Conservation (phyloP, 1,140 invertebrate genomes). For the Bombus impatiens region DNA sequence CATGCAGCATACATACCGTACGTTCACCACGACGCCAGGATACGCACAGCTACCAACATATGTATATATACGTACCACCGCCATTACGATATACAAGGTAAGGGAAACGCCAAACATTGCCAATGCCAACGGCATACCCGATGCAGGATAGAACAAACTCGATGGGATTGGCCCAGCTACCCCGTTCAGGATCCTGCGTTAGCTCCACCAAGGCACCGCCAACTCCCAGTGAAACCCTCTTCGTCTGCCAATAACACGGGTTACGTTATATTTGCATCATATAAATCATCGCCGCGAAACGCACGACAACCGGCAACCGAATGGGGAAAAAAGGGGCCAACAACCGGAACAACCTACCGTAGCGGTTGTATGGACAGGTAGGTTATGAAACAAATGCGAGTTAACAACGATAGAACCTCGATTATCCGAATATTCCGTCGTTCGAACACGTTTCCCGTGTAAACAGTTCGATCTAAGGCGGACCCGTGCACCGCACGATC, state of each 20-base stretch:
- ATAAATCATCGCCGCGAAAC: constrained; percentile 54
- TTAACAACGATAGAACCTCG: no score
- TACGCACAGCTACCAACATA: background rate
- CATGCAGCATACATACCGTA: background rate
- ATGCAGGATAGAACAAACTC: constrained; percentile 91
- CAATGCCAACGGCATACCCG: constrained; percentile 91
- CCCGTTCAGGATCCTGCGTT: constrained; percentile 78
- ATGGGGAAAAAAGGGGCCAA: background rate
- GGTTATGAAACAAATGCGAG: no score
- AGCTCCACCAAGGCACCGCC: constrained; percentile 69
- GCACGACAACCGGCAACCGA: background rate
- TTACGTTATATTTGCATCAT: constrained; percentile 63
- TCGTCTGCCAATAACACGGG: constrained; percentile 69
- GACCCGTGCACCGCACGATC: no score
- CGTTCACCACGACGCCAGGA: background rate
- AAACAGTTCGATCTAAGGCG: no score
- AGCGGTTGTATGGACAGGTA: no score
- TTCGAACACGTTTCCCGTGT: no score
- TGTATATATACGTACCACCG: constrained; percentile 84
- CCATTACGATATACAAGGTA: constrained; percentile 92
- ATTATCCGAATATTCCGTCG: no score
- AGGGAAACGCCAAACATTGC: constrained; percentile 95
- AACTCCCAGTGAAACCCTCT: constrained; percentile 71
- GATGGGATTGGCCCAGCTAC: constrained; percentile 88
- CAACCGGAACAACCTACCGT: background rate